Evolutionary conservation across 1,140 invertebrate species (phyloP).

Genomic region (Euura saliciscinereae): DNA sequence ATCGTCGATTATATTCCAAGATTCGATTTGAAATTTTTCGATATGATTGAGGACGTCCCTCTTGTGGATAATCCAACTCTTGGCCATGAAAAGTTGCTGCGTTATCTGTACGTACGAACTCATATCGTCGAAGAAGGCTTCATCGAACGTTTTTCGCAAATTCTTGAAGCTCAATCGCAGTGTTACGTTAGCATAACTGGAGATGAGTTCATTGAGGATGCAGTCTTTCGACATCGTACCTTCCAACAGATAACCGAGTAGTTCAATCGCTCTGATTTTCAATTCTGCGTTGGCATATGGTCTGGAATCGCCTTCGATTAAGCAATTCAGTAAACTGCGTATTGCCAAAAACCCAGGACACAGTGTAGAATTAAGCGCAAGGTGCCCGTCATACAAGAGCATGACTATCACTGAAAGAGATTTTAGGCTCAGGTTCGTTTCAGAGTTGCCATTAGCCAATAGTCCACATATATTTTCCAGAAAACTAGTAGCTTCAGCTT

Average conservation of each 20-base stretch:
- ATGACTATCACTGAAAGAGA: conserved; percentile 28
- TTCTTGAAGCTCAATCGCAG: conserved; percentile 27
- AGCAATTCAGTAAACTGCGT: conserved; percentile 17
- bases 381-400: conserved; percentile 29
- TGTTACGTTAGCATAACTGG: conserved; percentile 12
- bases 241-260: conserved; percentile 31
- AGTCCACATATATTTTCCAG: conserved; percentile 21
- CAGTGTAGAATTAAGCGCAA: conserved; percentile 19
- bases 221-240: not conserved
- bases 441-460: conserved; percentile 8
- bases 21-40: conserved; percentile 20
- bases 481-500: conserved; percentile 22
- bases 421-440: conserved; percentile 6
- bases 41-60: not conserved
- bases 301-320: conserved; percentile 23
- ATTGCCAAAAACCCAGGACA: conserved; percentile 18
- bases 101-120: conserved; percentile 16
- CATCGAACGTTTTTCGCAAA: conserved; percentile 12
- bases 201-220: conserved; percentile 15
- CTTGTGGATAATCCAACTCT: conserved; percentile 6
- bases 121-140: conserved; percentile 24
- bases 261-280: conserved; percentile 18
- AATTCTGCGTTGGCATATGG: conserved; percentile 26
- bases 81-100: conserved; percentile 14
- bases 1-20: conserved; percentile 24